A percentile compares a stretch with the other conserved stretches of the same genome.
Conservation (phyloP, 2,888 invertebrate genomes). For the Phania funesta region DNA sequence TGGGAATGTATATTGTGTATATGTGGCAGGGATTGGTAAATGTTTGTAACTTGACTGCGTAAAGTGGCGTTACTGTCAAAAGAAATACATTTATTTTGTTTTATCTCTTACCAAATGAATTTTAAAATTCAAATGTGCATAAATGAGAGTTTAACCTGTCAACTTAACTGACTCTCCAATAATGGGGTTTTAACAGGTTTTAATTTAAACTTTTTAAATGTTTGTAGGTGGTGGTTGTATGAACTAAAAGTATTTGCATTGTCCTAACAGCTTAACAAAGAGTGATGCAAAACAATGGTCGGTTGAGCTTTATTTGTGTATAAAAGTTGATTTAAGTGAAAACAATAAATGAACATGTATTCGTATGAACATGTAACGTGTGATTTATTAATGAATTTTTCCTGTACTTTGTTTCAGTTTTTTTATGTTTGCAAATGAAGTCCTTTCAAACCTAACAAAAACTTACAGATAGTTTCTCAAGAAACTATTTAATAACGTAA, state of each 20-base stretch:
- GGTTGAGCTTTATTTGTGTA: not conserved
- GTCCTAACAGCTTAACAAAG: constrained; percentile 11
- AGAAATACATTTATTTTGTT: constrained; percentile 27
- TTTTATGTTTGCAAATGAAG: constrained; percentile 1
- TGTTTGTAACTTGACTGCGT: not conserved
- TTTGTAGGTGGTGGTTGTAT: not conserved
- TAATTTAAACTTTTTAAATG: constrained; percentile 40
- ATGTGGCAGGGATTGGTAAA: not conserved
- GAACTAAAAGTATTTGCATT: constrained; percentile 12
- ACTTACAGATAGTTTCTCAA: constrained; percentile 48
- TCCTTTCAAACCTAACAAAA: constrained; percentile 22
- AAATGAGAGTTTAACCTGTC: constrained; percentile 3
- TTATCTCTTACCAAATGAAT: not conserved
- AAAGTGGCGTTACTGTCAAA: constrained; percentile 7
- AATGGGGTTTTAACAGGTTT: constrained; percentile 43
- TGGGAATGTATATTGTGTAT: not conserved
- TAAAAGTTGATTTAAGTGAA: constrained; percentile 4
- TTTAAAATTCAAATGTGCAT: not conserved
- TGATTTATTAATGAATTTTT: constrained; percentile 57
- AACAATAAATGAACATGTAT: constrained; percentile 30
- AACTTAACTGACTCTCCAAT: not conserved
- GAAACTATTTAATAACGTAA: constrained; percentile 49
- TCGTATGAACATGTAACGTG: constrained; percentile 1
- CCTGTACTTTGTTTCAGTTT: not conserved
- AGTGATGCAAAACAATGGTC: not conserved